A percentile compares a stretch with the other conserved stretches of the same genome.
These are phyloP conservation scores for Neolamprologus ventralis DNA, from an alignment of 2,113 vertebrate species.

Conservation along the genomic window DNA sequence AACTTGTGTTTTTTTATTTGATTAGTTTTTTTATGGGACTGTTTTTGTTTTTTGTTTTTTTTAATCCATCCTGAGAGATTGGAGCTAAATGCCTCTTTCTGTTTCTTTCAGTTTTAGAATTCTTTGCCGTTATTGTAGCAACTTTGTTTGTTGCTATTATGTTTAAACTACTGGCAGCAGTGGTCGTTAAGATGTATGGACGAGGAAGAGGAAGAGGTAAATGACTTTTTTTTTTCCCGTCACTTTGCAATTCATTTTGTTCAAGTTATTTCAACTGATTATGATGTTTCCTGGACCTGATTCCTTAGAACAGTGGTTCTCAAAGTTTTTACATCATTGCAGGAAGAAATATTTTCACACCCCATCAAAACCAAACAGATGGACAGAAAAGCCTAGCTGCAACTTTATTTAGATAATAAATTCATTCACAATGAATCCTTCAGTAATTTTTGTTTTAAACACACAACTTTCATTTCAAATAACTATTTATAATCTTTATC, in stretches of 20 bases:
- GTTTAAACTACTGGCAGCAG: not conserved
- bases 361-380: not conserved
- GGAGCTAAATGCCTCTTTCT: not conserved
- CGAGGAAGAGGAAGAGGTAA: not conserved
- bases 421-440: rapidly evolving
- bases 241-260: not conserved
- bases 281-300: rapidly evolving
- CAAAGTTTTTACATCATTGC: rapidly evolving
- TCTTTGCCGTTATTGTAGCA: not conserved
- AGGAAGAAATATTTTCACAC: rapidly evolving
- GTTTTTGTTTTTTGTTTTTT: not conserved
- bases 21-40: not conserved
- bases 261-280: not conserved
- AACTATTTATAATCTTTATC: not conserved
- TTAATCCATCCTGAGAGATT: rapidly evolving
- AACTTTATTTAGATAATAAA: rapidly evolving
- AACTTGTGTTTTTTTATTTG: rapidly evolving
- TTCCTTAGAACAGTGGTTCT: not conserved
- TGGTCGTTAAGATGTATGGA: not conserved
- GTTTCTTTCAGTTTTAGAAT: not conserved
- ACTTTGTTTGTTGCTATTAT: not conserved
- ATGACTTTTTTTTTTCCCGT: rapidly evolving
- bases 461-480: not conserved
- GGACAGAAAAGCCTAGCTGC: not conserved
- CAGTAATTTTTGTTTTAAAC: not conserved